phyloP scores from a whole-genome alignment of 2,888 invertebrate genomes.

The Pachymerium ferrugineum region DNA sequence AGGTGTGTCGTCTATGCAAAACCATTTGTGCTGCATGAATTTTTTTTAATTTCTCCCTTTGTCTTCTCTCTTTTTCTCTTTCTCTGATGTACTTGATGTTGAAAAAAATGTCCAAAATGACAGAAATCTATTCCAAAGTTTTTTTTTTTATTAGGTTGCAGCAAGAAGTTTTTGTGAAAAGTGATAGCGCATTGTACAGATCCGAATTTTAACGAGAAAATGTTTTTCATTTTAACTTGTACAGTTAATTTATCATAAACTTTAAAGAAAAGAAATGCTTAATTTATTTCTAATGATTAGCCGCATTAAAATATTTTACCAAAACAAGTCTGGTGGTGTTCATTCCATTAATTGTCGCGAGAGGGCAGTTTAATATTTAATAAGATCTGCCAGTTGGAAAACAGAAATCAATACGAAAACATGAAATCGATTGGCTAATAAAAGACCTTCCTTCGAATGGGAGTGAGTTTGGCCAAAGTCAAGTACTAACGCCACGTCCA shows the following conservation, averaged over 20 bases:
- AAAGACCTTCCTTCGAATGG: not conserved
- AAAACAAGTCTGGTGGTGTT: no score
- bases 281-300: not conserved
- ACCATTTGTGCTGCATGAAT: not conserved
- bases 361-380: no score
- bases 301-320: not conserved
- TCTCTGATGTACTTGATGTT: not conserved
- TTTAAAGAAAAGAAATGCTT: not conserved
- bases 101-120: not conserved
- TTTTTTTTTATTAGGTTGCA: not conserved
- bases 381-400: not conserved
- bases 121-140: no score
- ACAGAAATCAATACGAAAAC: not conserved
- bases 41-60: not conserved
- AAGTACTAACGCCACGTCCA: not conserved
- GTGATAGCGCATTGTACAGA: not conserved
- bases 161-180: not conserved
- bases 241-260: not conserved
- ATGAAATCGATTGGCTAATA: not conserved
- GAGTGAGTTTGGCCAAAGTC: not conserved
- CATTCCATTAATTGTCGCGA: no score
- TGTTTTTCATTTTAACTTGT: not conserved
- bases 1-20: slow-evolving; percentile 1
- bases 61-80: not conserved
- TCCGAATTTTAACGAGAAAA: not conserved